These are phyloP conservation scores for Anguilla rostrata DNA, from an alignment of 2,113 vertebrate species.

Conservation along the genomic window DNA sequence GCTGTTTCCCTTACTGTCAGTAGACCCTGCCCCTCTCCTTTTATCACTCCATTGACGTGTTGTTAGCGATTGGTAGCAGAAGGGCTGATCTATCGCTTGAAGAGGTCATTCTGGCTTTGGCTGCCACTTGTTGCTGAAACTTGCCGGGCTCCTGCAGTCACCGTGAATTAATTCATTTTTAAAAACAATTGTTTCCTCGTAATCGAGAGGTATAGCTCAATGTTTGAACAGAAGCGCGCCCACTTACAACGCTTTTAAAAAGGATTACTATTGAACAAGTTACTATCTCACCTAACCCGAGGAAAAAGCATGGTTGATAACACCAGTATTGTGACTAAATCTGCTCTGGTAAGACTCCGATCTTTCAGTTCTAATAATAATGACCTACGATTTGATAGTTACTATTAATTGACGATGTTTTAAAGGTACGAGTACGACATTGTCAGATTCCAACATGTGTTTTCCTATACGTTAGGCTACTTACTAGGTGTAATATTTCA, in stretches of 20 bases:
- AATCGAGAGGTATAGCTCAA: constrained; percentile 38
- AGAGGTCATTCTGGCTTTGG: constrained; percentile 62
- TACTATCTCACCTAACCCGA: constrained; percentile 39
- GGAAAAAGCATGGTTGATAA: constrained; percentile 76
- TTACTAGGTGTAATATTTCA: no score
- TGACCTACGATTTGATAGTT: background rate
- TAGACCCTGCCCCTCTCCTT: constrained; percentile 59
- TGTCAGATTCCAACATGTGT: background rate
- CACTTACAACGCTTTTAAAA: constrained; percentile 37
- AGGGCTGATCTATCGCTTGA: constrained; percentile 67
- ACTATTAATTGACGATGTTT: background rate
- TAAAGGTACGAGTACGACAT: background rate
- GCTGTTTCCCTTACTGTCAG: constrained; percentile 44
- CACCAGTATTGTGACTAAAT: constrained; percentile 67
- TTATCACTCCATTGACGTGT: constrained; percentile 67
- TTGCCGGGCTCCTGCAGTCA: constrained; percentile 44
- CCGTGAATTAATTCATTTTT: constrained; percentile 31
- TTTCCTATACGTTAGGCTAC: no score
- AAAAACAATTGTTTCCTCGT: constrained; percentile 34
- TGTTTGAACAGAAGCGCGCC: constrained; percentile 43
- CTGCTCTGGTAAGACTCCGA: constrained; percentile 73
- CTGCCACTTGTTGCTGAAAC: constrained; percentile 78
- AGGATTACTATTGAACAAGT: constrained; percentile 46
- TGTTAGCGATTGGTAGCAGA: constrained; percentile 64
- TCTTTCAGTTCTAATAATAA: background rate